Percentiles rank a stretch among this genome's conserved stretches.
These are phyloP conservation scores for Tetramorium simillimum DNA, from an alignment of 1,140 invertebrate genomes.

Conservation along the genomic window DNA sequence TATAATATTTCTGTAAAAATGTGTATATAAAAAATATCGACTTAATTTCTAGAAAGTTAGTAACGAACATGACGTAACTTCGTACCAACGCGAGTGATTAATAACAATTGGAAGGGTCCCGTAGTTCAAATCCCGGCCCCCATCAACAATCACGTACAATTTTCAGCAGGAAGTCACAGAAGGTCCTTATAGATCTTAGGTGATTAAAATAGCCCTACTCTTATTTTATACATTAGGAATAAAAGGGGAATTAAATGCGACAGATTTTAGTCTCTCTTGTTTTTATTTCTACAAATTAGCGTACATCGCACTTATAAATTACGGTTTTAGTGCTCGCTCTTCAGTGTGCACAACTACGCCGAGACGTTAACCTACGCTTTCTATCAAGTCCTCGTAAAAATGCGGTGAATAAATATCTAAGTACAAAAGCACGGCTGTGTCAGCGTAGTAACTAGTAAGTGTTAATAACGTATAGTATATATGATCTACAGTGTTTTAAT, in stretches of 20 bases:
- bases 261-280: conserved; percentile 29
- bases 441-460: conserved; percentile 59
- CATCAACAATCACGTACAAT: too few species aligned
- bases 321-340: conserved; percentile 37
- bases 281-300: conserved; percentile 70
- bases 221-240: too few species aligned
- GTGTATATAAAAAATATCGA: background rate
- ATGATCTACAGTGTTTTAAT: conserved; percentile 40
- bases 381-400: conserved; percentile 44
- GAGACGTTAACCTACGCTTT: conserved; percentile 51
- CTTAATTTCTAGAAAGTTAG: background rate
- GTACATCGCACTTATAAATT: conserved; percentile 70
- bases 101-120: too few species aligned
- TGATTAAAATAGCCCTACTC: too few species aligned
- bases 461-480: conserved; percentile 57
- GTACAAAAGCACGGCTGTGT: conserved; percentile 79
- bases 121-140: too few species aligned
- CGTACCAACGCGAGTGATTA: too few species aligned
- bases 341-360: background rate
- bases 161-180: too few species aligned
- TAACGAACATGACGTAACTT: too few species aligned
- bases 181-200: too few species aligned
- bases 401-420: conserved; percentile 81
- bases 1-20: background rate
- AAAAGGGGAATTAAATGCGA: conserved; percentile 9